Conservation (phyloP, 2,797 vertebrate species). For the Parauchenoglanis ngamensis region DNA sequence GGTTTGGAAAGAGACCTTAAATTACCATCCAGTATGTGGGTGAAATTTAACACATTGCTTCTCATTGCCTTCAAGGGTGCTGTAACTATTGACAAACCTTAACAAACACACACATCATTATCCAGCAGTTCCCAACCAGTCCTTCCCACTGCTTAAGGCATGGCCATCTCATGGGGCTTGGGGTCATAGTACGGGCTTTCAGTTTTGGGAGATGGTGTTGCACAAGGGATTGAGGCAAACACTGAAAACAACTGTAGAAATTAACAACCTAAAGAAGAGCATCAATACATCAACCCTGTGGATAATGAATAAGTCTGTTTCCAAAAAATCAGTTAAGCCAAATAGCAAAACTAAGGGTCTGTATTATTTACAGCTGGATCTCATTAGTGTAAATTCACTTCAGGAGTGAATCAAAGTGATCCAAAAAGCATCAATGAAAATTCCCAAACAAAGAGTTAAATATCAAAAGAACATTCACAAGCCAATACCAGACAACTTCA, state of each 20-base stretch:
- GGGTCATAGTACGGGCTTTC: slow-evolving; percentile 29
- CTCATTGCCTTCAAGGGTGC: slow-evolving; percentile 63
- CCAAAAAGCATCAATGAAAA: slow-evolving; percentile 2
- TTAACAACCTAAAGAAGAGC: slow-evolving; percentile 20
- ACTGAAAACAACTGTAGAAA: slow-evolving; percentile 24
- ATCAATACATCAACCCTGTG: slow-evolving; percentile 7
- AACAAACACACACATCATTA: slow-evolving; percentile 70
- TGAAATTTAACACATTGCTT: slow-evolving; percentile 68
- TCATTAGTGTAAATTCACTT: slow-evolving; percentile 1
- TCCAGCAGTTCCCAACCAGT: slow-evolving; percentile 54
- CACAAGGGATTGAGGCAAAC: slow-evolving; percentile 9
- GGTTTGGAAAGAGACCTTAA: slow-evolving; percentile 73
- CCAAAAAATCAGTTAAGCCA: background rate
- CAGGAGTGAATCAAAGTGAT: background rate
- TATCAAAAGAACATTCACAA: background rate
- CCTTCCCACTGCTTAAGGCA: slow-evolving; percentile 44
- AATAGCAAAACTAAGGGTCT: background rate
- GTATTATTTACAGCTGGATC: background rate
- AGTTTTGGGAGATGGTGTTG: slow-evolving; percentile 29
- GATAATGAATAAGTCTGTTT: slow-evolving; percentile 4
- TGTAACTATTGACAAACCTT: slow-evolving; percentile 76
- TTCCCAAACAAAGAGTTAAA: background rate
- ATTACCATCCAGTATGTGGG: slow-evolving; percentile 70
- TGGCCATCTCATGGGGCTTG: slow-evolving; percentile 34
- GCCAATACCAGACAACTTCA: background rate